These are phyloP conservation scores for Platichthys flesus DNA, from an alignment of 2,113 vertebrate genomes.

Conservation along the genomic window DNA sequence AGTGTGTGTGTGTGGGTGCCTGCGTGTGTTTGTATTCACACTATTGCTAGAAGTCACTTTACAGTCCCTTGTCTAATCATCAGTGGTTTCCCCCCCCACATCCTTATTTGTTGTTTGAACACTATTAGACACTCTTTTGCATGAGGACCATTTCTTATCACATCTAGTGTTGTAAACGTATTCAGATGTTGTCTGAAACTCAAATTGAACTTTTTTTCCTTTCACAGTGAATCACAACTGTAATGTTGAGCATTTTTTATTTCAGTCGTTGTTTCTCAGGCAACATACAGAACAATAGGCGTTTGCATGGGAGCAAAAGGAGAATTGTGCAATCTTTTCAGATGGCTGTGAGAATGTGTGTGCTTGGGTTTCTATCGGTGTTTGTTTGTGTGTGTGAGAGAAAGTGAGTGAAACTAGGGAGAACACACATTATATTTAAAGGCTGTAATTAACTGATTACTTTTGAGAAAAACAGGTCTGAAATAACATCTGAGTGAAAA, in stretches of 20 bases:
- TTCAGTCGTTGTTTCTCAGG: conserved; percentile 21
- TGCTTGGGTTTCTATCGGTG: neutral
- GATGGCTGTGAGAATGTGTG: neutral
- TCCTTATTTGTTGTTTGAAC: conserved; percentile 70
- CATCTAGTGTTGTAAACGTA: conserved; percentile 35
- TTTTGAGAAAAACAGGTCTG: conserved; percentile 53
- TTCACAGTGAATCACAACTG: neutral
- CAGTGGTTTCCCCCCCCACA: conserved; percentile 55
- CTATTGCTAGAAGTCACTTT: conserved; percentile 68
- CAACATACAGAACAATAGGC: conserved; percentile 4
- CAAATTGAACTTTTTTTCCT: neutral
- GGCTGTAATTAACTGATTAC: conserved; percentile 60
- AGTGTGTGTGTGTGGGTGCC: conserved; percentile 32
- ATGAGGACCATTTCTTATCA: conserved; percentile 42
- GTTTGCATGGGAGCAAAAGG: conserved; percentile 19
- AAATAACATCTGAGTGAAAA: conserved; percentile 64
- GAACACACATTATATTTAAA: conserved; percentile 27
- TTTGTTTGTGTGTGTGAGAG: conserved; percentile 12
- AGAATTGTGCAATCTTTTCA: neutral
- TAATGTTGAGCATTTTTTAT: conserved; percentile 3
- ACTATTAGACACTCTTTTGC: conserved; percentile 55
- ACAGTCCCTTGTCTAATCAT: conserved; percentile 72
- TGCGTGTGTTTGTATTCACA: conserved; percentile 46
- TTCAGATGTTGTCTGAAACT: conserved; percentile 26
- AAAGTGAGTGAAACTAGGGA: conserved; percentile 30